These are phyloP conservation scores for Mus caroli DNA, from an alignment of 2,797 vertebrate species.

Conservation along the genomic window DNA sequence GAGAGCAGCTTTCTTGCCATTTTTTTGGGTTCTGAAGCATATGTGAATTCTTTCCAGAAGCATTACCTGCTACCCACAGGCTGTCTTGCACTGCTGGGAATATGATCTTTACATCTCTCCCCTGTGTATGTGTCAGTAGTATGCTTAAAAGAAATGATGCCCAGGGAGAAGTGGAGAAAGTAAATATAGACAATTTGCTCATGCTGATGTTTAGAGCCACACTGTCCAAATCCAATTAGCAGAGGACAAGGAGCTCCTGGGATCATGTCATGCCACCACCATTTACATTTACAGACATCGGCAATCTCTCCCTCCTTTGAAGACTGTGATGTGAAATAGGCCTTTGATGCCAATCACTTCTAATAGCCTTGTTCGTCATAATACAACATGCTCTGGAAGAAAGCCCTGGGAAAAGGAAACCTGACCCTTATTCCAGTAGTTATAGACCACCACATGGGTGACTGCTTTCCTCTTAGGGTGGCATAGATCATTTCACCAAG, in stretches of 20 bases:
- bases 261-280: accelerated
- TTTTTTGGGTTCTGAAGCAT: neutral
- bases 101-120: neutral
- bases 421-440: neutral
- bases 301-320: neutral
- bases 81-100: neutral
- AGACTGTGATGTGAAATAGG: neutral
- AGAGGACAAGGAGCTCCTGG: neutral
- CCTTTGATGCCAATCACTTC: neutral
- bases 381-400: neutral
- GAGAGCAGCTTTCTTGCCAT: neutral
- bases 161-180: neutral
- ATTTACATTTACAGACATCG: neutral
- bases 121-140: neutral
- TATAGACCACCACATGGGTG: neutral
- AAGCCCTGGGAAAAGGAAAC: neutral
- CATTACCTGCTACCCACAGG: neutral
- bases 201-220: neutral
- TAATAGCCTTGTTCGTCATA: neutral
- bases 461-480: neutral
- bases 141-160: slow-evolving; percentile 20
- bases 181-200: neutral
- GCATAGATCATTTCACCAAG: neutral
- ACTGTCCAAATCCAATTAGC: neutral
- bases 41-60: neutral